Base-by-base conservation (phyloP, 2,113 vertebrate genomes). In the Phrynosoma blainvillii region DNA sequence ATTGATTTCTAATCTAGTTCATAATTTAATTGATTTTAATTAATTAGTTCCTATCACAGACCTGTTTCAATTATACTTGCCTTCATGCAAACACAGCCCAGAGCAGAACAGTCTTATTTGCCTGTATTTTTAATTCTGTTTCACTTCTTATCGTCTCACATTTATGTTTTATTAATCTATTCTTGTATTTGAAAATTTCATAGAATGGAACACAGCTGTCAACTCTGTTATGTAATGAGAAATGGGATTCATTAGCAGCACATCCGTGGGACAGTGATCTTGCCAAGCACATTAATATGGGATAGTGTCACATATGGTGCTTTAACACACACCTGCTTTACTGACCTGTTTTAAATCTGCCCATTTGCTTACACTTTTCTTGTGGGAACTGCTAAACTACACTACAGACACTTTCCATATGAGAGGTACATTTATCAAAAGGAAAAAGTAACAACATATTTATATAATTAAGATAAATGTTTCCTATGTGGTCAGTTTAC, bases 1-100 rank as follows among this genome's bases (percentile, higher is more conserved):
- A 62, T 14, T 4, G 59, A 62, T 62, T 62, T 62, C 59, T 62
- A 62, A 62, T 20, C 59, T 62, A 62, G 59, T 18, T 62, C 12
- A 62, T 62, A 14, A 62, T 12, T 62, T 62, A 62, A 16, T 62
- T 16, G 47, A 47, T 62, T 62, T 62, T 59, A 13, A 59, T 59
- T 59, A 59, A 59, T 13, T 59, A 59, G 56, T 59, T 59, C 18
- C 13, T 62, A 62, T 62, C 59, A 68, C 23, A 25, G 21, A 27
- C 23, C 18, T 77, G 42, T n/a, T 47, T 79, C 18, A n/a, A 3
- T 23, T 52, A 68, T 66, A 68, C 6, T 30, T 11, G 21, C 40
- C 65, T n/a, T 36, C 47, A 76, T 79, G 23, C 21, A 47, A n/a
- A 36, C 16, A n/a, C 0, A 0, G 27, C 1, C 36, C 23, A 52